A percentile compares a stretch with the other conserved stretches of the same genome.
Conservation (phyloP, 2,888 invertebrate genomes). For the Drosophila kambysellisi region DNA sequence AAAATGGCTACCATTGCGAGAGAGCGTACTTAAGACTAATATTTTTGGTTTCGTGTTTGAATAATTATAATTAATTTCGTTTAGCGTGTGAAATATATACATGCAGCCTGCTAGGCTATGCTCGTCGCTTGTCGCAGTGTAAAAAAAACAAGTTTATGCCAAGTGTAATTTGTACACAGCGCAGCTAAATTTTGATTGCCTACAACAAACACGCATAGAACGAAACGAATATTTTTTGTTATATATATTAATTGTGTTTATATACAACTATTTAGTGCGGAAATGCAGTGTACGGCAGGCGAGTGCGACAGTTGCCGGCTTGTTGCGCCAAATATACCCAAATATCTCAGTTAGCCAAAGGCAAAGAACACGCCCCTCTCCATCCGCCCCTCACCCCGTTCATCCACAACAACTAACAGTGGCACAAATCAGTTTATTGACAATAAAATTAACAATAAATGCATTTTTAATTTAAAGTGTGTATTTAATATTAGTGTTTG, state of each 20-base stretch:
- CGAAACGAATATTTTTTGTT: constrained; percentile 38
- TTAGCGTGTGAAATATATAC: constrained; percentile 21
- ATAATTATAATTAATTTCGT: neutral
- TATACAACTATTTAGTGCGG: constrained; percentile 19
- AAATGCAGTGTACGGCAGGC: constrained; percentile 23
- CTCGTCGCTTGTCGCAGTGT: constrained; percentile 23
- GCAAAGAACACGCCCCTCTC: constrained; percentile 5
- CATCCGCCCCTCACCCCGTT: neutral
- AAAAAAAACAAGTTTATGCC: constrained; percentile 47
- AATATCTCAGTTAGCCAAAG: constrained; percentile 8
- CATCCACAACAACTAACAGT: constrained; percentile 31
- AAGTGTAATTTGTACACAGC: constrained; percentile 37
- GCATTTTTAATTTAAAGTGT: constrained; percentile 14
- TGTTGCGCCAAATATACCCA: constrained; percentile 49
- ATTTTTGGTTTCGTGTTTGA: neutral
- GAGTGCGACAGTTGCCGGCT: constrained; percentile 52
- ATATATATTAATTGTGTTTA: neutral
- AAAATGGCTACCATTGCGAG: constrained; percentile 57
- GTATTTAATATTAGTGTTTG: neutral
- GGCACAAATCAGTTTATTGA: constrained; percentile 41
- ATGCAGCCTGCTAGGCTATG: constrained; percentile 15
- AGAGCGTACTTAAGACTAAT: neutral
- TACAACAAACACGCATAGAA: constrained; percentile 34
- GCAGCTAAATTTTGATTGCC: constrained; percentile 46
- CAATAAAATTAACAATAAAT: constrained; percentile 32